These are phyloP conservation scores for Tachyglossus aculeatus DNA, from an alignment of 2,797 vertebrate species.

Conservation along the genomic window DNA sequence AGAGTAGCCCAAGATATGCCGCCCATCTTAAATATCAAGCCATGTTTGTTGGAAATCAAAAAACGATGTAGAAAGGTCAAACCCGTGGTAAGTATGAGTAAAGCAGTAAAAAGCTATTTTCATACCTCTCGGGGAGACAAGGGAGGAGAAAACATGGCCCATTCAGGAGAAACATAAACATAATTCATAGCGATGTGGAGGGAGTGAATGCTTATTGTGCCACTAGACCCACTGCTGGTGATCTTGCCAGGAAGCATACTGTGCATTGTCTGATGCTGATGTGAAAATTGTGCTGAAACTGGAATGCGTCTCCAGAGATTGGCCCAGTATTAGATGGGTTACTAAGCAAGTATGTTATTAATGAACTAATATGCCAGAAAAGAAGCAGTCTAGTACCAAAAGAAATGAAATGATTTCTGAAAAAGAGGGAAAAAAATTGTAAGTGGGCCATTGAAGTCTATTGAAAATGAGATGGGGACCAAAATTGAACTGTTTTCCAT, in stretches of 20 bases:
- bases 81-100: too few relatives aligned
- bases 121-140: background rate
- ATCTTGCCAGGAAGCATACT: background rate
- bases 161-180: background rate
- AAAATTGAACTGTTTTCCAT: too few relatives aligned
- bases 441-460: too few relatives aligned
- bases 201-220: background rate
- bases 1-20: too few relatives aligned
- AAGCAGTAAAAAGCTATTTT: background rate
- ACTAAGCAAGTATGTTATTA: background rate
- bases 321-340: background rate
- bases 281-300: background rate
- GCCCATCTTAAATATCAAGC: too few relatives aligned
- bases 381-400: background rate
- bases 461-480: too few relatives aligned
- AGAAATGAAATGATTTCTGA: background rate
- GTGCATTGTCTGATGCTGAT: background rate
- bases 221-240: background rate
- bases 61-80: too few relatives aligned
- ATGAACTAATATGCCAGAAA: background rate
- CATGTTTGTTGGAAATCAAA: too few relatives aligned
- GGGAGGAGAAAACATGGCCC: background rate
- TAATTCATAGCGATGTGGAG: background rate
- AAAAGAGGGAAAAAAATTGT: slow-evolving; percentile 17
- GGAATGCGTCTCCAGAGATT: background rate